phyloP scores from a whole-genome alignment of 35 echinoderm and acorn worm genomes.

The Heliocidaris erythrogramma region DNA sequence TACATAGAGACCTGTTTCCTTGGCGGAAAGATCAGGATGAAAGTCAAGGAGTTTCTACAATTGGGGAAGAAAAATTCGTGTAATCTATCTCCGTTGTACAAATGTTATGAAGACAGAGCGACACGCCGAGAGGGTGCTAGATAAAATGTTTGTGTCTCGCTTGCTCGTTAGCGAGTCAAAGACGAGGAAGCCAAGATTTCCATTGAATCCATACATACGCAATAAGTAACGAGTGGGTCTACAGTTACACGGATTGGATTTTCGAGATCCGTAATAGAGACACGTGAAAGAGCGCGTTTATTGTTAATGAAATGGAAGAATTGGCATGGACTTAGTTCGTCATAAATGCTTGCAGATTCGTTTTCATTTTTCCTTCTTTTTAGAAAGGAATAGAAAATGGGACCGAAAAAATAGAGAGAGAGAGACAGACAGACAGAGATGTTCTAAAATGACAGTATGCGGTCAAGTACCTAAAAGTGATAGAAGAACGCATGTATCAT shows the following conservation, averaged over 20 bases:
- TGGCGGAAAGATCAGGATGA: conserved; percentile 31
- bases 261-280: conserved; percentile 16
- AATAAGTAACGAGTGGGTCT: conserved; percentile 9
- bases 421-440: background rate
- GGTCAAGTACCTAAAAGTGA: conserved; percentile 12
- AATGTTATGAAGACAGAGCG: conserved; percentile 38
- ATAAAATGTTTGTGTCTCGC: conserved; percentile 51
- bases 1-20: background rate
- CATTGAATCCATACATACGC: conserved; percentile 37
- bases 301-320: conserved; percentile 6
- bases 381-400: background rate
- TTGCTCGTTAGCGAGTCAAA: conserved; percentile 39
- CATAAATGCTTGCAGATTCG: conserved; percentile 9
- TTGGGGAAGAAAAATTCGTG: conserved; percentile 29
- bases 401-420: background rate
- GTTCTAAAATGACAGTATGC: background rate
- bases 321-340: background rate
- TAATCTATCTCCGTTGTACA: conserved; percentile 47
- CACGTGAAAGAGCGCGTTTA: background rate
- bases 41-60: conserved; percentile 48
- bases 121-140: conserved; percentile 30
- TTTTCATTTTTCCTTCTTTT: background rate
- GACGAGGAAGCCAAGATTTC: background rate
- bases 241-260: conserved; percentile 38
- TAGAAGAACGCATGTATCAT: background rate